Evolutionary conservation across 2,113 vertebrate genomes (phyloP), one percentile per base, ranked within the genome.

Genomic region (Brachirus orientalis): DNA sequence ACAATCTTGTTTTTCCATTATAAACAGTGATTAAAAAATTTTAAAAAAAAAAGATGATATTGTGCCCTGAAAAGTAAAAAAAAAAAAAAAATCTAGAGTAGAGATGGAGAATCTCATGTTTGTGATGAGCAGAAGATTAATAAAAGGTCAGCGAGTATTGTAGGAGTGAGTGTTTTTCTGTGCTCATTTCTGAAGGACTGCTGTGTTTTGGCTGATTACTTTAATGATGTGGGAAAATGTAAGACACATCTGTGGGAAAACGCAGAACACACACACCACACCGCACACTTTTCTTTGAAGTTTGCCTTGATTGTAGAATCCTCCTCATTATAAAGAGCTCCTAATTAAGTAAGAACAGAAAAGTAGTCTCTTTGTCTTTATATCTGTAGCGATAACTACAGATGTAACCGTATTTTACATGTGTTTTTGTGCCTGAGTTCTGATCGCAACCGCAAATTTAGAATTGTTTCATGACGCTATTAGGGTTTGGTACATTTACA

Each of bases 241-340:
- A 11, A 28, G 12, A 66, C 40, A 38, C 47, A 48, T 35, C 28
- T 28, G 28, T 6, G 28, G 28, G 28, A 28, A 28, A 28, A 36
- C 50, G n/a, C n/a, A n/a, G n/a, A n/a, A 20, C 73, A 33, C n/a
- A 51, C 48, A 28, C 13, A 50, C 47, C 8, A 36, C 51, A 54
- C 12, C 46, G 19, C 46, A 48, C 48, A 33, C 18, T 59, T 38
- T 13, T n/a, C 43, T 70, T 70, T 76, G 64, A 79, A 63, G 44
- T 68, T 18, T 17, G 45, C 20, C 37, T 43, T 67, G 40, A 57
- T 69, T 64, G 28, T 35, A 10, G 8, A 57, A 16, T 7, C 8
- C 0, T 41, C 54, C 43, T 78, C 40, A 50, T 80, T 43, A 52
- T 37, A 35, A 36, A 56, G 45, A 83, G 46, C 69, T 50, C 7